These are phyloP conservation scores for Hemibagrus wyckioides DNA, from an alignment of 2,113 vertebrate genomes.

Conservation along the genomic window DNA sequence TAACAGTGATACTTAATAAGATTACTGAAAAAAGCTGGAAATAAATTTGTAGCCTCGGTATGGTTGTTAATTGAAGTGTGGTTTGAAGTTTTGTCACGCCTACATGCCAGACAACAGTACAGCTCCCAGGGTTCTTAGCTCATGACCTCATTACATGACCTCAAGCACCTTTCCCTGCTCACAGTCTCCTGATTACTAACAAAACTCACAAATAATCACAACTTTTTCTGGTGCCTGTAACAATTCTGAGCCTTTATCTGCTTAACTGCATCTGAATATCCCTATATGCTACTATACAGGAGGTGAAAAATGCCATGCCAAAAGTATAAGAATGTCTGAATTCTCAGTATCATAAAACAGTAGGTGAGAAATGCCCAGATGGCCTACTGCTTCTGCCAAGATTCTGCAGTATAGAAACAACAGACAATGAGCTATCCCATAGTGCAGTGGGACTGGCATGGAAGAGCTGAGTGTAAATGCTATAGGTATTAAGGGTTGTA, in stretches of 20 bases:
- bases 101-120: background rate
- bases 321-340: no score
- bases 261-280: background rate
- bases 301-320: no score
- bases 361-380: no score
- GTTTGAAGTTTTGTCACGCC: no score
- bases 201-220: background rate
- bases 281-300: no score
- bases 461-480: no score
- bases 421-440: no score
- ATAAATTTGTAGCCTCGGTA: background rate
- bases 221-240: background rate
- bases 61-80: background rate
- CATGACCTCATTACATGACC: background rate
- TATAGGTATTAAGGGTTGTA: no score
- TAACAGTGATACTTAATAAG: background rate
- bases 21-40: background rate
- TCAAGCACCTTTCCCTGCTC: background rate
- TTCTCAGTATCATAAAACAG: no score
- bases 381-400: no score
- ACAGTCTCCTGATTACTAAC: background rate
- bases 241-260: background rate
- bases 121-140: background rate
- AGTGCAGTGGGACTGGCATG: no score
- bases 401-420: no score